A percentile compares a stretch with the other conserved stretches of the same genome.
These are phyloP conservation scores for Hoplostethus mediterraneus DNA, from an alignment of 2,797 vertebrate species.

Conservation along the genomic window DNA sequence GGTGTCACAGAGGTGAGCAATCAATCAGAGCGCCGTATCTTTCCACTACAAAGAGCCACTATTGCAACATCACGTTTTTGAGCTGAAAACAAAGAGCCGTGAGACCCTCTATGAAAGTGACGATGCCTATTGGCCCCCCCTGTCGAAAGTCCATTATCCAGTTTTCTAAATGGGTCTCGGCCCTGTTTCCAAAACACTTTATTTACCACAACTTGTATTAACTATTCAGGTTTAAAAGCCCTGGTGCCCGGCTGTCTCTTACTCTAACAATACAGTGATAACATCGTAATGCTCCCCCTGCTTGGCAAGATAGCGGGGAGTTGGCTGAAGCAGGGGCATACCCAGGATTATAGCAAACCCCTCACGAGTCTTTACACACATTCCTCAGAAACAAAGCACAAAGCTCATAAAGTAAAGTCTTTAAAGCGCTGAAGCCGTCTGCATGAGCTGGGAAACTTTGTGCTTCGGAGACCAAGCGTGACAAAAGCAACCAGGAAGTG, in stretches of 20 bases:
- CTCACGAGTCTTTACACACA: slow-evolving; percentile 52
- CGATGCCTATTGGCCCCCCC: slow-evolving; percentile 23
- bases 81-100: slow-evolving; percentile 1
- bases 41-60: not conserved
- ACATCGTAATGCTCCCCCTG: slow-evolving; percentile 60
- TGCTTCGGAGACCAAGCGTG: slow-evolving; percentile 36
- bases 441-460: slow-evolving; percentile 23
- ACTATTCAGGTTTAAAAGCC: slow-evolving; percentile 67
- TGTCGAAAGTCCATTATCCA: slow-evolving; percentile 26
- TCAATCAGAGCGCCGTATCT: not conserved
- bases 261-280: slow-evolving; percentile 39
- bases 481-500: slow-evolving; percentile 56
- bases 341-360: slow-evolving; percentile 43
- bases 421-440: slow-evolving; percentile 24
- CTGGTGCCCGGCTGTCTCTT: slow-evolving; percentile 71
- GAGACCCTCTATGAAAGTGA: not conserved
- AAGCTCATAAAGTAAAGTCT: slow-evolving; percentile 51
- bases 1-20: slow-evolving; percentile 15
- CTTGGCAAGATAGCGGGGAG: slow-evolving; percentile 34
- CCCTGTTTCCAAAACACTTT: slow-evolving; percentile 21
- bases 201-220: slow-evolving; percentile 43
- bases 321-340: slow-evolving; percentile 49
- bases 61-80: too few relatives aligned
- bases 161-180: slow-evolving; percentile 24
- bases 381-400: slow-evolving; percentile 65